Conservation (phyloP, 2,797 vertebrate species). For the Menidia menidia region DNA sequence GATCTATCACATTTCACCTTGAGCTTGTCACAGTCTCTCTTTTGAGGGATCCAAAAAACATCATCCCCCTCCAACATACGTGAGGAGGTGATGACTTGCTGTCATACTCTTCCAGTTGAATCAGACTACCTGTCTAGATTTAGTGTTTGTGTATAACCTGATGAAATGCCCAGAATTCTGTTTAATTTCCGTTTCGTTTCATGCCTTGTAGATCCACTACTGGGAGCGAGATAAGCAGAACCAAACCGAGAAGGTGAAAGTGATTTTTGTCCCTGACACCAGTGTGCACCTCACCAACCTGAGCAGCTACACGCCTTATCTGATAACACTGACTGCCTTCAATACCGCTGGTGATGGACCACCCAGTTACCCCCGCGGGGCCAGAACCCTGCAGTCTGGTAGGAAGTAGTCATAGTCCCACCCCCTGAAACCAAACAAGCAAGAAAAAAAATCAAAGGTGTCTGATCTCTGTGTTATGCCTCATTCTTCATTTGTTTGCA, state of each 20-base stretch:
- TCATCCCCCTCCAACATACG: not conserved
- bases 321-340: conserved; percentile 91
- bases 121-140: not conserved
- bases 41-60: not conserved
- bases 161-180: not conserved
- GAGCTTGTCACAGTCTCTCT: not conserved
- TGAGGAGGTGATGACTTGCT: not conserved
- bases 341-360: conserved; percentile 94
- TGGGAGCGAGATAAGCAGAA: conserved; percentile 91
- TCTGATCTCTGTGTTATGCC: conserved; percentile 1
- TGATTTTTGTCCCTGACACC: conserved; percentile 92
- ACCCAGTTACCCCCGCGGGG: conserved; percentile 85
- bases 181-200: not conserved
- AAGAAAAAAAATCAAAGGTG: not conserved
- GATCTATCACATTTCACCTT: not conserved
- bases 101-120: not conserved
- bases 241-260: conserved; percentile 90
- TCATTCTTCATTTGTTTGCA: conserved; percentile 58
- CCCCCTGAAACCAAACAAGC: not conserved
- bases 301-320: conserved; percentile 91
- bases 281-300: conserved; percentile 88
- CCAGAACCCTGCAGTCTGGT: conserved; percentile 92
- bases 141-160: not conserved
- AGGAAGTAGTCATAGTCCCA: conserved; percentile 14
- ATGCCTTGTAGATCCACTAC: conserved; percentile 88